Percentiles rank a stretch among this genome's conserved stretches.
These are phyloP conservation scores for Garra rufa DNA, from an alignment of 2,113 vertebrate genomes.

Conservation along the genomic window DNA sequence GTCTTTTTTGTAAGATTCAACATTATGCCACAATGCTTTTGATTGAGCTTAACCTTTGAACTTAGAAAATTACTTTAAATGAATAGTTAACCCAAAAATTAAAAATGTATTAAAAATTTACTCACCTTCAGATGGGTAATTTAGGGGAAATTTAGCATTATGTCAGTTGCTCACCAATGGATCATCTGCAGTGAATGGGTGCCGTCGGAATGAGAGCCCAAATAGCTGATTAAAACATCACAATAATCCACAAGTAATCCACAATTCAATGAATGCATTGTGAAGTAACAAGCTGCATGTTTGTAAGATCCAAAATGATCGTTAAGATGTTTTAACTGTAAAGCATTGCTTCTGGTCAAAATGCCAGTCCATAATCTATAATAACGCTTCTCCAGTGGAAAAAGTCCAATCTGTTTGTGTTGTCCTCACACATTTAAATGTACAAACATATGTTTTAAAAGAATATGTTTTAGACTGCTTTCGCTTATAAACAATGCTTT, in stretches of 20 bases:
- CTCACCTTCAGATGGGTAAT: neutral
- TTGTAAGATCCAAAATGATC: neutral
- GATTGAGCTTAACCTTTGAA: neutral
- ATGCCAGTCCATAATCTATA: neutral
- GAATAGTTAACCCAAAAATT: neutral
- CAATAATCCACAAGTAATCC: no score
- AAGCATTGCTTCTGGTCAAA: neutral
- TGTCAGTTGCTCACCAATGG: no score
- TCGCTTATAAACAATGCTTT: neutral
- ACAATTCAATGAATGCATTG: no score
- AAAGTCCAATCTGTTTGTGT: no score
- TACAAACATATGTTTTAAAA: neutral
- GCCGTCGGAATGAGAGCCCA: no score
- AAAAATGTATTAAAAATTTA: neutral
- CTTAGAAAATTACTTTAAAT: neutral
- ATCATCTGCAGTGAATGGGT: no score
- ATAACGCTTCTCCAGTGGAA: neutral
- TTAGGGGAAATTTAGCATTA: neutral
- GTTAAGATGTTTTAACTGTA: no score
- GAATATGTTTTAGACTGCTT: neutral
- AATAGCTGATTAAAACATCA: no score
- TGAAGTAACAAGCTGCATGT: neutral
- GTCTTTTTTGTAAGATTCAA: neutral
- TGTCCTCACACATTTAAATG: no score
- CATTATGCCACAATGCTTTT: neutral